These are phyloP conservation scores for Zaprionus kolodkinae DNA, from an alignment of 1,140 invertebrate species.

Conservation along the genomic window DNA sequence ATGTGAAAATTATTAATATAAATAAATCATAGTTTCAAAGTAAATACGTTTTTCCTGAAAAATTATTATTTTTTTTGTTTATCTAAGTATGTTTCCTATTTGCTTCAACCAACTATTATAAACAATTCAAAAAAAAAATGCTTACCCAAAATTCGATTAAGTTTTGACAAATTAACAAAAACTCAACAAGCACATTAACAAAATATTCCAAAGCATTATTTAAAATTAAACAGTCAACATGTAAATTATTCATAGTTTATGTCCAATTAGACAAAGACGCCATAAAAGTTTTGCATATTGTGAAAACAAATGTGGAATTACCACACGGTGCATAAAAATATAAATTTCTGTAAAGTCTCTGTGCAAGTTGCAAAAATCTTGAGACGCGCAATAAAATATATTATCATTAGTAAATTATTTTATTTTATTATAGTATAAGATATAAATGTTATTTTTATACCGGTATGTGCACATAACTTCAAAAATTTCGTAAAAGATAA, in stretches of 20 bases:
- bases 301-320: neutral
- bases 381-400: neutral
- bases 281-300: neutral
- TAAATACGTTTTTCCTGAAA: neutral
- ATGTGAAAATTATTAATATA: neutral
- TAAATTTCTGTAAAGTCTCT: neutral
- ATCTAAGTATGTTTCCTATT: constrained; percentile 1
- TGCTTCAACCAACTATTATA: neutral
- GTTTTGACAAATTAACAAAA: neutral
- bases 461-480: neutral
- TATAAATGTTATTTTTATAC: neutral
- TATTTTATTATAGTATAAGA: neutral
- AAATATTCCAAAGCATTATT: neutral
- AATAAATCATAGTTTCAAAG: neutral
- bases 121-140: neutral
- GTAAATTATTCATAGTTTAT: constrained; percentile 1
- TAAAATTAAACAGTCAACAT: neutral
- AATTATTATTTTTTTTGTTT: neutral
- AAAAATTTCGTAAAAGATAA: neutral
- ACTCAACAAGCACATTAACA: neutral
- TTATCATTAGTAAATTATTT: neutral
- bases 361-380: neutral
- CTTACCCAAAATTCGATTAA: neutral
- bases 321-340: neutral
- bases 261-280: neutral